A percentile compares a stretch with the other conserved stretches of the same genome.
Conservation (phyloP, 2,113 vertebrate genomes). For the Caretta caretta region DNA sequence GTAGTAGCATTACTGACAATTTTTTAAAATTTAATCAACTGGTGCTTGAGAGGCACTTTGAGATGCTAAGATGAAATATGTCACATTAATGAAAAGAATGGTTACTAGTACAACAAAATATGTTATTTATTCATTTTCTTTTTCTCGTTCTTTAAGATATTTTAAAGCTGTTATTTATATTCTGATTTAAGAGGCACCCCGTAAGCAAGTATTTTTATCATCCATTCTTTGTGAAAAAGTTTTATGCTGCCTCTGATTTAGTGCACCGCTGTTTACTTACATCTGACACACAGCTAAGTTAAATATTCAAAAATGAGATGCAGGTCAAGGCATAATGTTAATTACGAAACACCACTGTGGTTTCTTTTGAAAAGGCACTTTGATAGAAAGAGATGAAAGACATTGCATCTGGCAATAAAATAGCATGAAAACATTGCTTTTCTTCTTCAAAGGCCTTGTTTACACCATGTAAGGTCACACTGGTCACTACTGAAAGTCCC, state of each 20-base stretch:
- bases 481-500: conserved; percentile 32
- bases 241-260: conserved; percentile 25
- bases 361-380: conserved; percentile 38
- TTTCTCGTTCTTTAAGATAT: not conserved
- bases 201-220: not conserved
- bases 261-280: conserved; percentile 4
- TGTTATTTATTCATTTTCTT: not conserved
- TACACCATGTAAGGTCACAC: conserved; percentile 60
- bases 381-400: conserved; percentile 48
- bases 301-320: conserved; percentile 42
- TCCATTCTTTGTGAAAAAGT: not conserved
- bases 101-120: conserved; percentile 27
- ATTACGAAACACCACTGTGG: conserved; percentile 38
- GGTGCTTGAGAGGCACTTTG: not conserved
- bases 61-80: conserved; percentile 17
- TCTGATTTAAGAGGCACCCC: conserved; percentile 22
- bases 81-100: conserved; percentile 14
- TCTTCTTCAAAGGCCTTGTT: conserved; percentile 51
- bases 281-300: conserved; percentile 31
- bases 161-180: not conserved
- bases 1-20: not conserved
- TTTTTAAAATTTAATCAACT: conserved; percentile 36
- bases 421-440: conserved; percentile 26
- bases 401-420: conserved; percentile 23
- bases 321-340: conserved; percentile 45